Evolutionary conservation across 2,888 invertebrate species (phyloP), one percentile per base, ranked within the genome.

Genomic region (Drosophila neonasuta): DNA sequence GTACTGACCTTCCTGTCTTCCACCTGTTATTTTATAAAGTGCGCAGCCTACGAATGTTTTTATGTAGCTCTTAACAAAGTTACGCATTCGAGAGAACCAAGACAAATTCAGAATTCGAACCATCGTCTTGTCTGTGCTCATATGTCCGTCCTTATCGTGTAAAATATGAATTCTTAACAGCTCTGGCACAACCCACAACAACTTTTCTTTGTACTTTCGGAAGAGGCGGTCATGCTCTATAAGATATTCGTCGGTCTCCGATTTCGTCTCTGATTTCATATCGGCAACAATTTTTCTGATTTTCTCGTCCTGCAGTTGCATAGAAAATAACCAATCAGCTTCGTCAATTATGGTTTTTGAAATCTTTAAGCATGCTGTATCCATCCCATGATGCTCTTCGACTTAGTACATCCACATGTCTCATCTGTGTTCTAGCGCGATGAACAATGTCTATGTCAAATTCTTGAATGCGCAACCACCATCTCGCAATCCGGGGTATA

Each of bases 321-420:
- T 71, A 3, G 64, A 57, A 3, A 68, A 49, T 11, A 74, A 36
- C 73, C 77, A 80, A 42, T 79, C 71, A 6, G 67, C 52, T 32
- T 54, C 51, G 10, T 58, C 51, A 2, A 56, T 55, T 5, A 24
- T 41, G 2, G 68, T 34, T 10, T 68, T 63, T 13, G 79, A 80
- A 77, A 80, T 5, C 32, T n/a, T n/a, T 36, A 32, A 3, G 32
- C 32, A 32, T 32, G 10, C 32, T 32, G 32, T 32, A 32, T 39
- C 39, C 39, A 39, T 39, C 6, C 13, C 39, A 11, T n/a, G 11
- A n/a, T 10, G 11, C 6, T 13, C 5, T 13, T 39, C 10, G 13
- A 39, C 13, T 39, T 13, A 39, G 39, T 39, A 34, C 49, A 10
- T 49, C 34, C 4, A 49, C 32, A 34, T 49, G 49, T 1, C 34